Base-by-base conservation (phyloP, 2,797 vertebrate species). In the Esox lucius region DNA sequence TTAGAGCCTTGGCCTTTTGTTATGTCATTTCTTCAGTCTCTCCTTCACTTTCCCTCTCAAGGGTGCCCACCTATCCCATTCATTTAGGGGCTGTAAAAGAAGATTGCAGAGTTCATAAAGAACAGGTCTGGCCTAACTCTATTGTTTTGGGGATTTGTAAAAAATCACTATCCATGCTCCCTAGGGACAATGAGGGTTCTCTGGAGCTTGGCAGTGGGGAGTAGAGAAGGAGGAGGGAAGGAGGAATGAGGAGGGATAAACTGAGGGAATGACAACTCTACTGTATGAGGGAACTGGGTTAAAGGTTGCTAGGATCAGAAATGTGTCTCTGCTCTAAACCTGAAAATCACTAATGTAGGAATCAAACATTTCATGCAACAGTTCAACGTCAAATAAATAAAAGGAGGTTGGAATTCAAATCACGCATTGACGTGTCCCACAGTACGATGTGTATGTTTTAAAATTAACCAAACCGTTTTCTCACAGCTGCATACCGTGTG, bases 51-150 rank as follows among this genome's bases (percentile, higher is more conserved):
- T 62, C 71, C 62, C 79, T 74, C 64, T 66, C 74, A 74, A 75
- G 74, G 56, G 70, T 8, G 51, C 71, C 80, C 74, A 87, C 83
- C 84, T 90, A 75, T 83, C 72, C 81, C 74, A 84, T 89, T 89
- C 84, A 89, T 87, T 88, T 78, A 80, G 72, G 65, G 79, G 87
- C 56, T 79, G 79, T 87, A 86, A 84, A 85, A 78, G 69, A 78
- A 77, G 85, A 86, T 83, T 84, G 82, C 81, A 78, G 83, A 87
- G 86, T 91, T 91, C 86, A 91, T 87, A 85, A 91, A 89, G 75
- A 74, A 75, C 72, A 76, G 42, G 75, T 83, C 56, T 61, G 67
- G 81, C 74, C 85, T 75, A 73, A 84, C 72, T 74, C 75, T 72
- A 79, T 84, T 89, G 83, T 86, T 79, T 53, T 22, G 66, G 48